phyloP scores from a whole-genome alignment of 1,140 invertebrate species.

The Grapholita molesta region DNA sequence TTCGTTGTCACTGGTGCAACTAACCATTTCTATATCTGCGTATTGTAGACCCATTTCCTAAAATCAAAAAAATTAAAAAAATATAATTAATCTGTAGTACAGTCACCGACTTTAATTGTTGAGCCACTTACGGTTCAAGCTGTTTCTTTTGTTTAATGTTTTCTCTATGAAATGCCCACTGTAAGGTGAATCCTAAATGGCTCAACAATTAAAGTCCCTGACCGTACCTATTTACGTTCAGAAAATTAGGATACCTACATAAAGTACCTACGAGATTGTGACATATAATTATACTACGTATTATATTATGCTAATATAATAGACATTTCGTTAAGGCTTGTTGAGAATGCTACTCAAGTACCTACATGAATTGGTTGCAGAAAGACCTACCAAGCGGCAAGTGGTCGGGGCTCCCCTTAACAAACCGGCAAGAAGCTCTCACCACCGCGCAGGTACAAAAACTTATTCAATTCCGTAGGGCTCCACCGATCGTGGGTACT shows the following conservation, averaged over 20 bases:
- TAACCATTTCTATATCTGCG: conserved; percentile 54
- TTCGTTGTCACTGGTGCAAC: conserved; percentile 67
- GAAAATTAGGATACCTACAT: no score
- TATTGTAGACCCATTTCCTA: conserved; percentile 67
- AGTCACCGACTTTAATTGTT: no score
- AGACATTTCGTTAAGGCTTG: background rate
- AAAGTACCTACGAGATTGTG: no score
- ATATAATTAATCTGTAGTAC: background rate
- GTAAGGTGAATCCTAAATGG: no score
- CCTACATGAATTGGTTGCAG: background rate
- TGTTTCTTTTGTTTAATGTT: no score
- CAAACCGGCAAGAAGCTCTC: background rate
- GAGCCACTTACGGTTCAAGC: no score
- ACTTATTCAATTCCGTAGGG: background rate
- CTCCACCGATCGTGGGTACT: background rate
- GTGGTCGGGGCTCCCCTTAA: background rate
- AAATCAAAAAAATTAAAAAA: conserved; percentile 37
- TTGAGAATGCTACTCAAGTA: background rate
- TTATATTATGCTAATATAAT: no score
- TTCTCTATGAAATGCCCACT: no score
- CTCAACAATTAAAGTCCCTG: no score
- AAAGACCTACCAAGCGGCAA: background rate
- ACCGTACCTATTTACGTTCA: no score
- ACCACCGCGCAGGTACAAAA: conserved; percentile 1
- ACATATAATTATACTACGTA: background rate